phyloP scores from a whole-genome alignment of 2,888 invertebrate genomes.

The Ptychoptera contaminata region DNA sequence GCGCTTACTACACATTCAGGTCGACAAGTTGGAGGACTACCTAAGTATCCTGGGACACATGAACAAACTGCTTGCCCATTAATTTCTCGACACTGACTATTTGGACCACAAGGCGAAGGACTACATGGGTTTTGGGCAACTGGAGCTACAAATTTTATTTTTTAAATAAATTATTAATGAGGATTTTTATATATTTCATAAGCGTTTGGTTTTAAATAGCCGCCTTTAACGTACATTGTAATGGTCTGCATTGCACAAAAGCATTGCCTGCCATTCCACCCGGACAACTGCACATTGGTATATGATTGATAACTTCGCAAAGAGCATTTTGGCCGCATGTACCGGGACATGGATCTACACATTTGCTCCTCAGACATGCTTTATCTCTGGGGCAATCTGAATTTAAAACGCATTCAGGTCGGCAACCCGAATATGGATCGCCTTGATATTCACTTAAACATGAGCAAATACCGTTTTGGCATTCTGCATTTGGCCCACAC shows the following conservation, averaged over 20 bases:
- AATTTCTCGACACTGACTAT: constrained; percentile 45
- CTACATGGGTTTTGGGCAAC: constrained; percentile 34
- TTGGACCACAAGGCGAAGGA: constrained; percentile 46
- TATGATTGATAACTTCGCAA: constrained; percentile 59
- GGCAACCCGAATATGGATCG: constrained; percentile 50
- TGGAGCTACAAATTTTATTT: constrained; percentile 8
- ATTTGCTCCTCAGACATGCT: constrained; percentile 55
- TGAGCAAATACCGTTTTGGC: constrained; percentile 52
- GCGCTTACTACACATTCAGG: constrained; percentile 55
- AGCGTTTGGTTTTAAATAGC: no score
- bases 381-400: constrained; percentile 48
- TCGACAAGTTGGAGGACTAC: constrained; percentile 49
- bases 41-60: constrained; percentile 45
- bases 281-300: constrained; percentile 47
- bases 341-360: constrained; percentile 55
- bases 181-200: no score
- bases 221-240: constrained; percentile 28
- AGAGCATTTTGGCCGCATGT: constrained; percentile 53
- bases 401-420: constrained; percentile 54
- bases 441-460: constrained; percentile 51
- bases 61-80: constrained; percentile 54
- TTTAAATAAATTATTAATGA: no score
- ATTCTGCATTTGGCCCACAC: constrained; percentile 50
- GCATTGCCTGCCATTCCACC: constrained; percentile 51
- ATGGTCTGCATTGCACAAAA: constrained; percentile 42